These are phyloP conservation scores for Noctua pronuba DNA, from an alignment of 2,888 invertebrate species.

Conservation along the genomic window DNA sequence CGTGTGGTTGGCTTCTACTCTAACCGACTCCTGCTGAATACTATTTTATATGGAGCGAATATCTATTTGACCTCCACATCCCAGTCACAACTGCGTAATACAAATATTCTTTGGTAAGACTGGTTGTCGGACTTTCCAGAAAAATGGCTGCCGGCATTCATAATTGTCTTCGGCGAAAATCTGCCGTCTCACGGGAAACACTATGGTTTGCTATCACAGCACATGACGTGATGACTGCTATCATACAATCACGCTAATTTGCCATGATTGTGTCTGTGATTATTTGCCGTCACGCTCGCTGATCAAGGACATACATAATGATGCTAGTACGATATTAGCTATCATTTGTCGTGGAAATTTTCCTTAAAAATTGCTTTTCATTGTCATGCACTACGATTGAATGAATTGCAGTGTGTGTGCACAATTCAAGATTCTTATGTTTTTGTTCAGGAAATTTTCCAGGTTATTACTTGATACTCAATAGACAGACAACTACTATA, in stretches of 20 bases:
- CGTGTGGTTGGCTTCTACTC: neutral
- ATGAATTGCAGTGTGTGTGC: neutral
- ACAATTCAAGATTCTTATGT: neutral
- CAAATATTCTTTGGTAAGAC: neutral
- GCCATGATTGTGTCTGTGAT: slow-evolving; percentile 51
- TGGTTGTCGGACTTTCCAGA: neutral
- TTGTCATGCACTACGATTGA: neutral
- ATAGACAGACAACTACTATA: neutral
- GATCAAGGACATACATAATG: slow-evolving; percentile 58
- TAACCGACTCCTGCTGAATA: neutral
- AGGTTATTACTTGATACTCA: neutral
- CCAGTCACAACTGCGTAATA: neutral
- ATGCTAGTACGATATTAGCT: slow-evolving; percentile 5
- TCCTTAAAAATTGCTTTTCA: slow-evolving; percentile 29
- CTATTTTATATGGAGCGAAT: neutral
- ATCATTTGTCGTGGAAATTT: slow-evolving; percentile 22
- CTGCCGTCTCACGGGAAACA: slow-evolving; percentile 53
- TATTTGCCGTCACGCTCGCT: slow-evolving; percentile 56
- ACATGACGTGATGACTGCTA: slow-evolving; percentile 38
- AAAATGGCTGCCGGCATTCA: neutral
- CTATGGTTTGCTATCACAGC: slow-evolving; percentile 3
- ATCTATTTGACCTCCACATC: neutral
- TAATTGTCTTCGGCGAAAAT: neutral
- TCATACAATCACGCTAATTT: slow-evolving; percentile 60
- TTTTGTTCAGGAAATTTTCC: neutral